Base-by-base conservation (phyloP, 2,797 vertebrate genomes). In the Eidolon dupreanum region DNA sequence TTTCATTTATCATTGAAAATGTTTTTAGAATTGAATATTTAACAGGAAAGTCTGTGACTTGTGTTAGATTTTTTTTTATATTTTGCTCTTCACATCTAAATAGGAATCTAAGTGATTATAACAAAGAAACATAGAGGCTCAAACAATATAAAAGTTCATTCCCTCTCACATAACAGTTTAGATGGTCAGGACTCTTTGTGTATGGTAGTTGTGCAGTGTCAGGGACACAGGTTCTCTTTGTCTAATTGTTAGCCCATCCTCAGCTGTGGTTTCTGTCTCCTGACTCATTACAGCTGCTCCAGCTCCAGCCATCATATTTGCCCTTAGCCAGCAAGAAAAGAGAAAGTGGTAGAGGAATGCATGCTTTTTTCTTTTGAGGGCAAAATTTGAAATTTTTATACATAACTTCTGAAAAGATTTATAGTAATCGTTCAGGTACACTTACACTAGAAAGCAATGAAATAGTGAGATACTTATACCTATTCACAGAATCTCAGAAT, bases 61-160 rank as follows among this genome's bases (percentile, higher is more conserved):
- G 8, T 86, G 22, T 28, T 66, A 65, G 43, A 57, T 79, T 94
- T 87, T 90, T 90, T 51, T 88, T 81, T 85, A 43, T 71, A 79
- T 51, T 94, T 92, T 90, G 26, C 5, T 91, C 31, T 55, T 96
- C 38, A 43, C 3, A 2, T 83, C n/a, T 87, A 78, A 2, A 43
- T 46, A 61, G 13, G 59, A 71, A 88, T 77, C 41, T 89, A 41
- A 49, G 43, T 22, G 84, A 5, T 53, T 57, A n/a, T 38, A 55
- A 53, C 9, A 82, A 83, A 53, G 20, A 94, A 89, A 73, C 43
- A 33, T 10, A 94, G 51, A 81, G 15, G 26, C 12, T 86, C 24
- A 49, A 86, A 85, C 2, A 38, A 82, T 46, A 46, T 16, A 17
- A 74, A 87, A 63, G 26, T 61, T 33, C 46, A 28, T 53, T 51